These are phyloP conservation scores for Cryptoleucopteryx plumbea DNA, from an alignment of 2,113 vertebrate genomes.

Conservation along the genomic window DNA sequence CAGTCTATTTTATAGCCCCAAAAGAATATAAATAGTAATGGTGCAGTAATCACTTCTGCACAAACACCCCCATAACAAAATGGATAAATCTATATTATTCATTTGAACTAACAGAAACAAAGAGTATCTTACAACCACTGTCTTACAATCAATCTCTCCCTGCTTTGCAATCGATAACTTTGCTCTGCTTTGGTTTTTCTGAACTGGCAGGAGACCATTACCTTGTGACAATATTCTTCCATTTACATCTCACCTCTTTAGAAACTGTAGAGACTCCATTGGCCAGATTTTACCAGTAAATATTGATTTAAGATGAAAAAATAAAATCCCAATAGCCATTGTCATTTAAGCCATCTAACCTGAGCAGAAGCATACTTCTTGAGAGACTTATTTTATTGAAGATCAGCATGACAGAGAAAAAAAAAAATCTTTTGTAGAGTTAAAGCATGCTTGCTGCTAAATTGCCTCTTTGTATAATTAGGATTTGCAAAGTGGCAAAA, in stretches of 20 bases:
- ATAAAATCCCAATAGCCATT: neutral
- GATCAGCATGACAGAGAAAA: neutral
- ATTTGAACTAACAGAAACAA: neutral
- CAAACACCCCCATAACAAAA: neutral
- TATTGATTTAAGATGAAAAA: neutral
- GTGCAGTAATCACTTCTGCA: neutral
- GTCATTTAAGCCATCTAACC: neutral
- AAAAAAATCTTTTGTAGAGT: neutral
- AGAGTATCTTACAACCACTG: neutral
- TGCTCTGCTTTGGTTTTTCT: neutral
- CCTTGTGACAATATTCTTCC: neutral
- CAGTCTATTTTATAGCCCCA: neutral
- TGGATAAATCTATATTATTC: neutral
- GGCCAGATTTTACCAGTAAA: neutral
- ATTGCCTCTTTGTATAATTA: conserved; percentile 4
- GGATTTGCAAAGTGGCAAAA: conserved; percentile 18
- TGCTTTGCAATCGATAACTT: neutral
- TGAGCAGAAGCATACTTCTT: neutral
- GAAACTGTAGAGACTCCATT: neutral
- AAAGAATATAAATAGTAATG: neutral
- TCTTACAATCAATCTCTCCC: neutral
- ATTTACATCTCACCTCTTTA: neutral
- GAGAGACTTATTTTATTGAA: neutral
- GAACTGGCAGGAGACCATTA: neutral
- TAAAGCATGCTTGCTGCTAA: neutral